Conservation (phyloP, 2,888 invertebrate genomes). For the Agrenia bidenticulata region DNA sequence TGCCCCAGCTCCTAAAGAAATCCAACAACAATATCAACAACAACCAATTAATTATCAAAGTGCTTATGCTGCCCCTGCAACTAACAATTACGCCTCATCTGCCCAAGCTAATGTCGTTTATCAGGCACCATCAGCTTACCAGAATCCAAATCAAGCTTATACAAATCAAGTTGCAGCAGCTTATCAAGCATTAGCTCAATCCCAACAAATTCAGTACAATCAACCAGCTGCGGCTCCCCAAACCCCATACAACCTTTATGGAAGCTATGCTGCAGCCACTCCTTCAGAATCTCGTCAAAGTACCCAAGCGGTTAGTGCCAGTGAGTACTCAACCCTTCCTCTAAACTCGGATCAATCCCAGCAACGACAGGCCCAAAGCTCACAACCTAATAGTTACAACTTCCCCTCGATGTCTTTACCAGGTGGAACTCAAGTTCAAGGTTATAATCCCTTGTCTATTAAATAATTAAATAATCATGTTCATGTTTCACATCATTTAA, state of each 20-base stretch:
- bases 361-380: slow-evolving; percentile 23
- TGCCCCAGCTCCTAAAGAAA: not conserved
- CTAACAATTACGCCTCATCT: slow-evolving; percentile 8
- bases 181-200: no score
- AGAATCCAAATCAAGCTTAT: no score
- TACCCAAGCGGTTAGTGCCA: not conserved
- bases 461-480: not conserved
- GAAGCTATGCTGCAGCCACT: no score
- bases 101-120: slow-evolving; percentile 10
- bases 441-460: slow-evolving; percentile 38
- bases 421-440: slow-evolving; percentile 18
- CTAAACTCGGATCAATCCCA: slow-evolving; percentile 10
- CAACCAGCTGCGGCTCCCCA: slow-evolving; percentile 7
- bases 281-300: no score
- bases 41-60: not conserved
- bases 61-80: not conserved
- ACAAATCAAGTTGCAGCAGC: no score
- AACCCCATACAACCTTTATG: not conserved
- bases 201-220: not conserved
- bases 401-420: not conserved
- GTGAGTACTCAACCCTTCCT: slow-evolving; percentile 15
- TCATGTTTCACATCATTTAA: no score
- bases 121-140: not conserved
- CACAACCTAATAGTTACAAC: not conserved
- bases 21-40: not conserved